Percentiles rank a stretch among this genome's conserved stretches.
These are phyloP conservation scores for Philereme vetulata DNA, from an alignment of 2,888 invertebrate species.

Conservation along the genomic window DNA sequence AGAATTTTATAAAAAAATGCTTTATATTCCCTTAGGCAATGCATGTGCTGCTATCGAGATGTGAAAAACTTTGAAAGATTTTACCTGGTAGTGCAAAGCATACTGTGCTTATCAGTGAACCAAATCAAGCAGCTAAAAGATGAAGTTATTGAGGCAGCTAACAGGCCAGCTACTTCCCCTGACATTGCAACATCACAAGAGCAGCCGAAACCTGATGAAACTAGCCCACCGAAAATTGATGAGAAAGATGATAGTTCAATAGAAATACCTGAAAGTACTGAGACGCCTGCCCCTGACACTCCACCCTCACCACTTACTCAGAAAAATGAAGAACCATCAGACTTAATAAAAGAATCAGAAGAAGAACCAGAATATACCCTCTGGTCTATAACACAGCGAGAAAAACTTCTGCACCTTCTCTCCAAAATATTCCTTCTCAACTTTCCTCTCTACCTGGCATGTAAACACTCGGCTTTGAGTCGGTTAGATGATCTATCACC, in stretches of 20 bases:
- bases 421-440: slow-evolving; percentile 94
- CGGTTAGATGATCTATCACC: slow-evolving; percentile 92
- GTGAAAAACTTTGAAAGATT: slow-evolving; percentile 96
- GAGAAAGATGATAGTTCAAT: slow-evolving; percentile 48
- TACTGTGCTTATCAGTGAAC: slow-evolving; percentile 92
- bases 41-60: slow-evolving; percentile 97
- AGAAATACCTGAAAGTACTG: slow-evolving; percentile 48
- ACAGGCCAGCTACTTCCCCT: slow-evolving; percentile 50
- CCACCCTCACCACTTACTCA: slow-evolving; percentile 47
- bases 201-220: slow-evolving; percentile 50
- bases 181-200: slow-evolving; percentile 56
- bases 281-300: slow-evolving; percentile 45
- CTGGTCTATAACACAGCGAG: slow-evolving; percentile 93
- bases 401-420: slow-evolving; percentile 93
- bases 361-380: slow-evolving; percentile 58
- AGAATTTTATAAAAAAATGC: background rate
- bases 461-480: slow-evolving; percentile 92
- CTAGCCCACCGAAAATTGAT: slow-evolving; percentile 45
- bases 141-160: slow-evolving; percentile 76
- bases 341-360: slow-evolving; percentile 35
- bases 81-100: slow-evolving; percentile 93
- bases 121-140: slow-evolving; percentile 90
- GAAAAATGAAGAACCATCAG: slow-evolving; percentile 41
- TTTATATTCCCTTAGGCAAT: slow-evolving; percentile 87
- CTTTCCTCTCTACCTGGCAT: slow-evolving; percentile 94